A percentile compares a stretch with the other conserved stretches of the same genome.
phyloP scores from a whole-genome alignment of 2,888 invertebrate species.

The Caenorhabditis angaria region DNA sequence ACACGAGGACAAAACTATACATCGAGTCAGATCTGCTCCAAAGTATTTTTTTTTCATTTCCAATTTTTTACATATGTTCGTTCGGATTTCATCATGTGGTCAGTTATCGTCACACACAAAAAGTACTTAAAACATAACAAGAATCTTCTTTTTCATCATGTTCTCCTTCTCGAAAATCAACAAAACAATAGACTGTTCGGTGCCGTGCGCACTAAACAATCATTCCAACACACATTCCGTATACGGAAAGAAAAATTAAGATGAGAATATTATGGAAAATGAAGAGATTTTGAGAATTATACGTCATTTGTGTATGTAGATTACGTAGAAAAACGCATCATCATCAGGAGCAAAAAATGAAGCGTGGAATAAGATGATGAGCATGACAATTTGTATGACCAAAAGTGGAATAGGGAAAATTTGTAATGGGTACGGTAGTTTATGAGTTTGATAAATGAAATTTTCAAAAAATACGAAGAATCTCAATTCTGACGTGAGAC shows the following conservation, averaged over 20 bases:
- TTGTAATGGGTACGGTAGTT: too few relatives aligned
- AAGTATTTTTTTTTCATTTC: not conserved
- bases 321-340: not conserved
- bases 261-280: not conserved
- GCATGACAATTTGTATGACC: not conserved
- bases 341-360: not conserved
- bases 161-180: not conserved
- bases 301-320: not conserved
- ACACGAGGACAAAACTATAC: not conserved
- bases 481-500: too few relatives aligned
- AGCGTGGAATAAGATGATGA: not conserved
- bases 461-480: too few relatives aligned
- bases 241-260: not conserved
- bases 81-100: too few relatives aligned
- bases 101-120: too few relatives aligned
- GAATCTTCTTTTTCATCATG: not conserved
- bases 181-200: constrained; percentile 1
- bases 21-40: too few relatives aligned
- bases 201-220: not conserved
- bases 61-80: not conserved
- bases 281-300: not conserved
- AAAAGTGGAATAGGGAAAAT: too few relatives aligned
- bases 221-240: not conserved
- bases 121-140: too few relatives aligned
- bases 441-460: too few relatives aligned